A percentile compares a stretch with the other conserved stretches of the same genome.
Conservation (phyloP, 2,797 vertebrate genomes). For the Acipenser transmontanus region DNA sequence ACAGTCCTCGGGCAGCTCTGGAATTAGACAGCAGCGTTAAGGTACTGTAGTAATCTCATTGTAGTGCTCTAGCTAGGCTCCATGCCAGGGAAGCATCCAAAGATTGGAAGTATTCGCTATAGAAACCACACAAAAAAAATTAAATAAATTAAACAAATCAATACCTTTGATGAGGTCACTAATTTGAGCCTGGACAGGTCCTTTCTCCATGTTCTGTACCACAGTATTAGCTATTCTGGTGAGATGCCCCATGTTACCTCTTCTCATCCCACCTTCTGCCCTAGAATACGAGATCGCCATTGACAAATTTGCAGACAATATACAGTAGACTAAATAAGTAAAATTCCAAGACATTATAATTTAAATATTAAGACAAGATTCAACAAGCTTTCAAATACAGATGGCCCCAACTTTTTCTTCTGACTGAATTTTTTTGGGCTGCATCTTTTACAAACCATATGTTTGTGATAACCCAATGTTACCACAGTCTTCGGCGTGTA, state of each 20-base stretch:
- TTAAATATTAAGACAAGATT: too few species aligned
- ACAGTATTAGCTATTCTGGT: conserved; percentile 92
- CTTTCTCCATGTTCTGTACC: conserved; percentile 88
- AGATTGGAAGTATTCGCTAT: neutral
- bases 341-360: neutral
- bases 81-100: neutral
- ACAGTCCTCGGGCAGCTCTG: conserved; percentile 91
- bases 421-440: too few species aligned
- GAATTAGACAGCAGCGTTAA: neutral
- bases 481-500: too few species aligned
- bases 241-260: conserved; percentile 95
- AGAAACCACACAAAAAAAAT: neutral
- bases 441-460: too few species aligned
- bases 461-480: too few species aligned
- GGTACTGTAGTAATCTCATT: too few species aligned
- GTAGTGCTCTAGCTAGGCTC: too few species aligned
- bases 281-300: conserved; percentile 41
- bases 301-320: neutral
- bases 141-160: neutral
- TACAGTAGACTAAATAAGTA: neutral
- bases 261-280: conserved; percentile 80
- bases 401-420: too few species aligned
- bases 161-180: conserved; percentile 83
- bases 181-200: conserved; percentile 76
- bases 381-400: too few species aligned